A percentile compares a stretch with the other conserved stretches of the same genome.
Evolutionary conservation across 2,888 invertebrate genomes (phyloP).

Genomic region (Lasioglossum villosulum): DNA sequence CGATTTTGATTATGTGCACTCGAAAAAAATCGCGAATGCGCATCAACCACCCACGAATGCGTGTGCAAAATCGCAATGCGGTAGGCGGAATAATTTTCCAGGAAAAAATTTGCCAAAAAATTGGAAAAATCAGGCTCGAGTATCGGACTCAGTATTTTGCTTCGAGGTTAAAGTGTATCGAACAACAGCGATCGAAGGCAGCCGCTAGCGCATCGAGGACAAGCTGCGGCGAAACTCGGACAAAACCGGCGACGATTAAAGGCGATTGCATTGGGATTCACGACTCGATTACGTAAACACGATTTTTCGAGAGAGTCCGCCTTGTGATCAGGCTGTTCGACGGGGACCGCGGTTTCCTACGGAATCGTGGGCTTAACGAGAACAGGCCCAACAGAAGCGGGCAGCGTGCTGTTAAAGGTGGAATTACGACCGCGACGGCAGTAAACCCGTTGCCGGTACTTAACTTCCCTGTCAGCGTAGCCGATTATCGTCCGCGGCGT

Average conservation of each 20-base stretch:
- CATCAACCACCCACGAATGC: too few relatives aligned
- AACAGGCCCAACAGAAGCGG: neutral
- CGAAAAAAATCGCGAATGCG: too few relatives aligned
- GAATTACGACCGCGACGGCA: constrained; percentile 15
- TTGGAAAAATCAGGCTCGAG: too few relatives aligned
- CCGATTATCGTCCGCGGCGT: neutral
- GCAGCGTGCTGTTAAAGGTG: constrained; percentile 1
- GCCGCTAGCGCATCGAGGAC: neutral
- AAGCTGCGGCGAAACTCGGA: neutral
- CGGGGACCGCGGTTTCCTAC: neutral
- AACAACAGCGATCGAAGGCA: neutral
- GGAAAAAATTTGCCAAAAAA: too few relatives aligned
- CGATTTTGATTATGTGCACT: too few relatives aligned
- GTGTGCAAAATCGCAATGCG: too few relatives aligned
- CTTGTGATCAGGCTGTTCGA: constrained; percentile 1
- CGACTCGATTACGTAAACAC: neutral
- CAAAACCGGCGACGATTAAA: neutral
- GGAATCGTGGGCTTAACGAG: constrained; percentile 2
- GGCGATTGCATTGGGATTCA: neutral
- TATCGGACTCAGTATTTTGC: too few relatives aligned
- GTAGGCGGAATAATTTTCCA: too few relatives aligned
- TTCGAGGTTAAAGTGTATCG: neutral
- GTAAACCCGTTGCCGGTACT: constrained; percentile 14
- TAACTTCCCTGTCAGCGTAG: neutral
- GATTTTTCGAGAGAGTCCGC: neutral